phyloP scores from a whole-genome alignment of 64 coral and sea anemone genomes.

The Hydrozoanthus tunicans region DNA sequence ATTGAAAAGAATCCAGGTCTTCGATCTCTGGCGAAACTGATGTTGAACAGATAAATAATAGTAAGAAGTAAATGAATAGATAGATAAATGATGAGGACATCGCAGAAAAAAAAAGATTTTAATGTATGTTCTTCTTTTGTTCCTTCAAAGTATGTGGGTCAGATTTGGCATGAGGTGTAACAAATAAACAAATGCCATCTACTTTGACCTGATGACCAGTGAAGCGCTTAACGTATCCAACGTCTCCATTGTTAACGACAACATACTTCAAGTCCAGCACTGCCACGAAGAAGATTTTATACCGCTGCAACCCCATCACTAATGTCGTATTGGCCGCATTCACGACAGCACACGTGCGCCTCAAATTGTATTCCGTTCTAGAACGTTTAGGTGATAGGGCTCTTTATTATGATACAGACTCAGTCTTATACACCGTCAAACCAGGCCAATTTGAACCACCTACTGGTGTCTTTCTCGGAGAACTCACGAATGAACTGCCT shows the following conservation, averaged over 20 bases:
- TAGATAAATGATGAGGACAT: no score
- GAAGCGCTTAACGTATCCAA: constrained; percentile 2
- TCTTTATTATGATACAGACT: constrained; percentile 68
- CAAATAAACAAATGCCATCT: background rate
- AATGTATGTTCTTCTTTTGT: background rate
- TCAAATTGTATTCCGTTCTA: constrained; percentile 52
- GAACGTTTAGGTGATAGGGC: background rate
- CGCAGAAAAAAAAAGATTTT: background rate
- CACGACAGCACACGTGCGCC: constrained; percentile 45
- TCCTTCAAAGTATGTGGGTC: background rate
- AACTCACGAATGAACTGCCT: constrained; percentile 30
- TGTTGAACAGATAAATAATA: background rate
- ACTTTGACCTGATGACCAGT: constrained; percentile 23
- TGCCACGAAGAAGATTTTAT: constrained; percentile 29
- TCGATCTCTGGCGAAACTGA: background rate
- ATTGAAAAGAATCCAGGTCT: background rate
- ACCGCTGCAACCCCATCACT: background rate
- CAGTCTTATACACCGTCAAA: constrained; percentile 30
- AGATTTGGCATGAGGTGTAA: background rate
- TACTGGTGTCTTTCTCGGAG: constrained; percentile 20
- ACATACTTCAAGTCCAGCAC: constrained; percentile 51
- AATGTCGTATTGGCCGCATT: constrained; percentile 68
- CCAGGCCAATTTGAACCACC: constrained; percentile 18
- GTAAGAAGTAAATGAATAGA: no score
- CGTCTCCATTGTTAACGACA: constrained; percentile 49